Conservation (phyloP, 2,888 invertebrate genomes). For the Anoplius nigerrimus region DNA sequence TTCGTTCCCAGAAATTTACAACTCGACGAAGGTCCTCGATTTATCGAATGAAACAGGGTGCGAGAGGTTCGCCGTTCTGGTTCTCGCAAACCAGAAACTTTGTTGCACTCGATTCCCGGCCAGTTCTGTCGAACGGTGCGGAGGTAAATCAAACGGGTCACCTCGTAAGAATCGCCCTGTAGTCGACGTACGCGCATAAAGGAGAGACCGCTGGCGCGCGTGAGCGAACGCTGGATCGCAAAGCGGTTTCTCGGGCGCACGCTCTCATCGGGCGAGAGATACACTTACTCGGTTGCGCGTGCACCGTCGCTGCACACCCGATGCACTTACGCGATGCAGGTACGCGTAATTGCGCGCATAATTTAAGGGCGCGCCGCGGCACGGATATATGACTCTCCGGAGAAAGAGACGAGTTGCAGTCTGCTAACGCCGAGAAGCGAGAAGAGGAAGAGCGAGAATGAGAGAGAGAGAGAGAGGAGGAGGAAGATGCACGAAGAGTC, state of each 20-base stretch:
- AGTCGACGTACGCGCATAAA: too few relatives aligned
- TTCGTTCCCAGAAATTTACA: too few relatives aligned
- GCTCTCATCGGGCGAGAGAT: conserved; percentile 21
- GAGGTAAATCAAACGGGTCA: too few relatives aligned
- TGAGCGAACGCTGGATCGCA: too few relatives aligned
- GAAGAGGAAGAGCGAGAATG: background rate
- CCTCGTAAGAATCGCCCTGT: too few relatives aligned
- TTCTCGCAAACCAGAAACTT: too few relatives aligned
- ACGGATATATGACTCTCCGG: conserved; percentile 56
- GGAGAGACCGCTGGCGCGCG: too few relatives aligned
- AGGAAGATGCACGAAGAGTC: conserved; percentile 19
- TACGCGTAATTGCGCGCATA: conserved; percentile 68
- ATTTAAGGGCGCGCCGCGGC: conserved; percentile 67
- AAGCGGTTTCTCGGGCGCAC: conserved; percentile 20
- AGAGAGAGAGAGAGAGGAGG: background rate
- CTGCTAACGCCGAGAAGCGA: background rate
- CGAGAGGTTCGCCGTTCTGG: too few relatives aligned
- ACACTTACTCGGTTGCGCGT: conserved; percentile 29
- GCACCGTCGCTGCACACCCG: conserved; percentile 18
- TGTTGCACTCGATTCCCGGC: background rate
- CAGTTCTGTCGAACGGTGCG: background rate
- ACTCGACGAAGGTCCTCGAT: too few relatives aligned
- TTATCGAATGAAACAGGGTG: too few relatives aligned
- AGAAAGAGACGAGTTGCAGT: conserved; percentile 14
- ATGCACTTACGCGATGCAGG: conserved; percentile 51